Evolutionary conservation across 1,140 invertebrate genomes (phyloP).

Genomic region (Drosophila lacertosa): DNA sequence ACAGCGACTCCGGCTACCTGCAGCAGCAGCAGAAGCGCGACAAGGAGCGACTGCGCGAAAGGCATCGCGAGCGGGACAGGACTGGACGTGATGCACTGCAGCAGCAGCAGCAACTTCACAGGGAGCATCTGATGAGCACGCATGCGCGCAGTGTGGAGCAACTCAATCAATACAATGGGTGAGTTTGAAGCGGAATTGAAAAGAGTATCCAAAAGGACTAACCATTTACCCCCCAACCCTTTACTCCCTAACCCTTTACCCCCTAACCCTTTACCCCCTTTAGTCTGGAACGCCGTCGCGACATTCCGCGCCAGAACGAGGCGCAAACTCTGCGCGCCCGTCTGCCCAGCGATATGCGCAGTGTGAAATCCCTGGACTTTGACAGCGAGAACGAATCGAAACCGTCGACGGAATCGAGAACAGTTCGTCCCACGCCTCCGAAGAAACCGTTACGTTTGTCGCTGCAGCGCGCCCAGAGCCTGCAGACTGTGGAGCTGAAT

Average conservation of each 20-base stretch:
- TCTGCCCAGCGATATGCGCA: slow-evolving; percentile 85
- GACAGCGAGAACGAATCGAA: slow-evolving; percentile 84
- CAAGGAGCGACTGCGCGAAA: slow-evolving; percentile 73
- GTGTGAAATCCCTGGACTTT: slow-evolving; percentile 88
- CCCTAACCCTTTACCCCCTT: neutral
- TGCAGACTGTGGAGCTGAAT: slow-evolving; percentile 88
- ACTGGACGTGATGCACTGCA: slow-evolving; percentile 56
- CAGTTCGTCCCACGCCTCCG: slow-evolving; percentile 89
- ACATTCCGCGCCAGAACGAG: slow-evolving; percentile 56
- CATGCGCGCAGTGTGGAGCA: slow-evolving; percentile 82
- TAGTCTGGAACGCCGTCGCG: slow-evolving; percentile 69
- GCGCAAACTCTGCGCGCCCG: slow-evolving; percentile 65
- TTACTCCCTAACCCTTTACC: neutral
- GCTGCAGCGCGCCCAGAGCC: slow-evolving; percentile 90
- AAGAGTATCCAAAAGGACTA: too few relatives aligned
- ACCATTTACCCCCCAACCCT: too few relatives aligned
- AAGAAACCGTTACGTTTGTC: slow-evolving; percentile 93
- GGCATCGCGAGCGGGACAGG: slow-evolving; percentile 59
- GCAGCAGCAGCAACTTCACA: slow-evolving; percentile 67
- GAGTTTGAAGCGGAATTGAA: too few relatives aligned
- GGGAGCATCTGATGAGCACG: slow-evolving; percentile 63
- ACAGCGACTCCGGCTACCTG: slow-evolving; percentile 77
- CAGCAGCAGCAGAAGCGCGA: slow-evolving; percentile 70
- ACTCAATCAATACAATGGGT: slow-evolving; percentile 80
- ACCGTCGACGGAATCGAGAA: slow-evolving; percentile 85